Evolutionary conservation across 2,888 invertebrate species (phyloP).

Genomic region (Lycaena phlaeas): DNA sequence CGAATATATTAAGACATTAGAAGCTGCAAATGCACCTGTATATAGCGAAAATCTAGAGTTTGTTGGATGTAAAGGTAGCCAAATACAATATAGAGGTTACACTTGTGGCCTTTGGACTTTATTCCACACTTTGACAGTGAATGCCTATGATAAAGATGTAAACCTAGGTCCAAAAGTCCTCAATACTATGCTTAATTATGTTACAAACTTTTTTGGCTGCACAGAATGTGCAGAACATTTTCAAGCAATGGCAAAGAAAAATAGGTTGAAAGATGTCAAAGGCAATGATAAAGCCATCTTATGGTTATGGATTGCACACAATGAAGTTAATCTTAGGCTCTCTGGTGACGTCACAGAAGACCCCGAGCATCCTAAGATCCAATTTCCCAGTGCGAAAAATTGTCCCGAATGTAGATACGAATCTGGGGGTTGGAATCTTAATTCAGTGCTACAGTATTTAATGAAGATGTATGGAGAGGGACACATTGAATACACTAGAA

Average conservation of each 20-base stretch:
- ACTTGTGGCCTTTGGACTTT: slow-evolving; percentile 96
- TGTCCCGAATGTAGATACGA: slow-evolving; percentile 79
- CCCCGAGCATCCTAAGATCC: slow-evolving; percentile 88
- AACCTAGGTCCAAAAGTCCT: slow-evolving; percentile 80
- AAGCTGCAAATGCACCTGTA: slow-evolving; percentile 69
- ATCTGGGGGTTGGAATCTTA: slow-evolving; percentile 75
- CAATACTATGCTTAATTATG: slow-evolving; percentile 88
- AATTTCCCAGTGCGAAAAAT: slow-evolving; percentile 82
- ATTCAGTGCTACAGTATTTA: slow-evolving; percentile 76
- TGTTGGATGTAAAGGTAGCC: slow-evolving; percentile 88
- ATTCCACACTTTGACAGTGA: slow-evolving; percentile 93
- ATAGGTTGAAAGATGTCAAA: slow-evolving; percentile 78
- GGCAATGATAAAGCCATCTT: slow-evolving; percentile 84
- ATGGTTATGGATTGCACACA: slow-evolving; percentile 97
- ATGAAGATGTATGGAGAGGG: slow-evolving; percentile 56
- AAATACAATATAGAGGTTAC: slow-evolving; percentile 84
- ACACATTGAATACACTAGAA: slow-evolving; percentile 35
- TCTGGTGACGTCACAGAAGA: slow-evolving; percentile 92
- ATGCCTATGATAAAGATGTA: slow-evolving; percentile 71
- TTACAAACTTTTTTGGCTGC: slow-evolving; percentile 95
- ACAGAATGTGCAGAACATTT: slow-evolving; percentile 93
- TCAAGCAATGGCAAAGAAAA: slow-evolving; percentile 83
- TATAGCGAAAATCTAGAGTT: slow-evolving; percentile 73
- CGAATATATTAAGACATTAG: slow-evolving; percentile 66
- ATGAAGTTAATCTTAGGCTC: slow-evolving; percentile 91